Conservation (phyloP, 2,797 vertebrate genomes). For the Tadarida brasiliensis region DNA sequence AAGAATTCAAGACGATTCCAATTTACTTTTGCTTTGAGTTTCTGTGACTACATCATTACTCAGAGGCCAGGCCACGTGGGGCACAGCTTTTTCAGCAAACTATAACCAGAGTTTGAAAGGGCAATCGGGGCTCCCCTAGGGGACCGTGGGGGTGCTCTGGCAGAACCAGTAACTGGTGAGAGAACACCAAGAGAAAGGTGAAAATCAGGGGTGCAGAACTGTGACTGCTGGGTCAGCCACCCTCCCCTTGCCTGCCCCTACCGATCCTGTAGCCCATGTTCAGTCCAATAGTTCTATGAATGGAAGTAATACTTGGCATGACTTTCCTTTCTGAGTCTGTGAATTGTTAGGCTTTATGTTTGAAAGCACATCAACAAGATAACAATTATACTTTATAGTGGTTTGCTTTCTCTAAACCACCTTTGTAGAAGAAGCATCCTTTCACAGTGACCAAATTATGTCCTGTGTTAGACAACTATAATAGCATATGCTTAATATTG, state of each 20-base stretch:
- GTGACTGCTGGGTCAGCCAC: not conserved
- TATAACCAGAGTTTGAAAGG: not conserved
- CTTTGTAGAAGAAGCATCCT: not conserved
- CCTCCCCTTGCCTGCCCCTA: fast-evolving
- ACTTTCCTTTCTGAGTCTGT: not conserved
- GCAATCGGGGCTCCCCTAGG: not conserved
- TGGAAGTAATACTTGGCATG: fast-evolving
- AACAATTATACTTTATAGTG: not conserved
- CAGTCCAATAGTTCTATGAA: fast-evolving
- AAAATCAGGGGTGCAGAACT: not conserved
- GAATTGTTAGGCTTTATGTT: not conserved
- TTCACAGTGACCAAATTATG: not conserved
- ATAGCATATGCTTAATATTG: not conserved
- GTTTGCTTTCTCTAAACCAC: not conserved
- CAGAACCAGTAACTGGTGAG: not conserved
- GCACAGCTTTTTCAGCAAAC: not conserved
- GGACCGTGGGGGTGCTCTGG: not conserved
- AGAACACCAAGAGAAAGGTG: not conserved
- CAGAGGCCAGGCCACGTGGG: not conserved
- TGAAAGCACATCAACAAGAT: not conserved
- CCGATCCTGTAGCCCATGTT: not conserved
- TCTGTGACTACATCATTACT: not conserved
- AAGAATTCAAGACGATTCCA: not conserved
- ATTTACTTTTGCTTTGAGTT: not conserved
- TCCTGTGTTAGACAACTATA: not conserved